Evolutionary conservation across 2,888 invertebrate genomes (phyloP).

Genomic region (Horisme vitalbata): DNA sequence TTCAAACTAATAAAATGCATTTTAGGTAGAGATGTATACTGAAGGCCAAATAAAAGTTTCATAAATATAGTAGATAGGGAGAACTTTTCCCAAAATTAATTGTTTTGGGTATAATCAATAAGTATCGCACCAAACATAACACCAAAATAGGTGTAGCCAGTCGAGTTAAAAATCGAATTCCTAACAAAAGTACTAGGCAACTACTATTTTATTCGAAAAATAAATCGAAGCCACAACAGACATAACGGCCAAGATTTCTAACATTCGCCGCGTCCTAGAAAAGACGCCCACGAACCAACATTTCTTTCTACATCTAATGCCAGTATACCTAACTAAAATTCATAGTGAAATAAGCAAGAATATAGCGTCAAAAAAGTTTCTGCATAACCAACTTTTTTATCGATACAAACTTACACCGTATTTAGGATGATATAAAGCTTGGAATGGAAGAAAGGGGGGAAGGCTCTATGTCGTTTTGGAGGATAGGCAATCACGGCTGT

Average conservation of each 20-base stretch:
- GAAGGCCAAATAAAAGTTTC: too few species aligned
- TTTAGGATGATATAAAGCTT: neutral
- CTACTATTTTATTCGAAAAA: conserved; percentile 16
- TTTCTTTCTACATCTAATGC: conserved; percentile 77
- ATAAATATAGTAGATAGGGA: too few species aligned
- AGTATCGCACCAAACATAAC: too few species aligned
- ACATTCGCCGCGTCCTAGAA: conserved; percentile 76
- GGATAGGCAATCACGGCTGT: conserved; percentile 54
- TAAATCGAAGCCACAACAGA: conserved; percentile 28
- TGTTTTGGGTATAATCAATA: too few species aligned
- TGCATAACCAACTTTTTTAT: conserved; percentile 10
- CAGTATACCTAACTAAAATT: conserved; percentile 78
- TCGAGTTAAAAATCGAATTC: too few species aligned
- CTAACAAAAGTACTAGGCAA: too few species aligned
- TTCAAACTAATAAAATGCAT: too few species aligned
- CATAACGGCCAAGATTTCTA: conserved; percentile 68
- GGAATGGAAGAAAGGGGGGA: conserved; percentile 27
- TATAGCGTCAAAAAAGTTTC: conserved; percentile 71
- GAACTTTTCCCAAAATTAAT: too few species aligned
- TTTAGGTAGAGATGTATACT: too few species aligned
- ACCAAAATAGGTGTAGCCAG: too few species aligned
- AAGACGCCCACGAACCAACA: conserved; percentile 72
- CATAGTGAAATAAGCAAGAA: conserved; percentile 81
- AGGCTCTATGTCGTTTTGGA: conserved; percentile 47
- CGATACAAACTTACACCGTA: conserved; percentile 9